Percentiles rank a stretch among this genome's conserved stretches.
Conservation (phyloP, 2,113 vertebrate genomes). For the Bostrychus sinensis region DNA sequence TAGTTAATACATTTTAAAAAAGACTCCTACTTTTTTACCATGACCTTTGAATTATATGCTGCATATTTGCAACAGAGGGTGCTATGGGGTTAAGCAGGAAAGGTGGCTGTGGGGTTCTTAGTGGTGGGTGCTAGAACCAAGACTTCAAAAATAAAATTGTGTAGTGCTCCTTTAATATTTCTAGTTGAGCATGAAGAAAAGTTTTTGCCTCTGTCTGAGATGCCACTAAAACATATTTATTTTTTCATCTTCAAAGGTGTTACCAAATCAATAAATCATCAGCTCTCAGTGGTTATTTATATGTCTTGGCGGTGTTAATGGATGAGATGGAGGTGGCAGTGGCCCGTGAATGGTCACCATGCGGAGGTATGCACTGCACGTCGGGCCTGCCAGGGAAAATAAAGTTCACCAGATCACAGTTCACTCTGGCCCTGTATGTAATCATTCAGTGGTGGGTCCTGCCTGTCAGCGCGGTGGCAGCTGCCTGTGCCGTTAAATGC, state of each 20-base stretch:
- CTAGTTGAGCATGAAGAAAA: conserved; percentile 9
- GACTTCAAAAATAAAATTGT: not conserved
- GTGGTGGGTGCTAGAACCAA: not conserved
- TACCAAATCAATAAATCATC: conserved; percentile 69
- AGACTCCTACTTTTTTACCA: too few species aligned
- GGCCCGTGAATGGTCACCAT: conserved; percentile 34
- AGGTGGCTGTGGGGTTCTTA: too few species aligned
- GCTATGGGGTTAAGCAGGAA: too few species aligned
- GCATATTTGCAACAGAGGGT: too few species aligned
- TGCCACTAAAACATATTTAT: conserved; percentile 58
- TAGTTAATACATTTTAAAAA: too few species aligned
- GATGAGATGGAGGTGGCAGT: conserved; percentile 50
- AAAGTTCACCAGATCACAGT: conserved; percentile 82
- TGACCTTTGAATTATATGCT: too few species aligned
- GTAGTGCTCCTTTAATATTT: not conserved
- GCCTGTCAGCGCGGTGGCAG: conserved; percentile 74
- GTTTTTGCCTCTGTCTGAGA: conserved; percentile 28
- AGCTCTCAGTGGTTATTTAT: conserved; percentile 48
- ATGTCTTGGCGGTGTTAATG: conserved; percentile 63
- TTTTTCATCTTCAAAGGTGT: conserved; percentile 69
- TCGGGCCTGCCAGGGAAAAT: conserved; percentile 78
- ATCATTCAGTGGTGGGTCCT: conserved; percentile 77
- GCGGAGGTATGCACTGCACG: conserved; percentile 69
- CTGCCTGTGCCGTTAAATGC: conserved; percentile 67
- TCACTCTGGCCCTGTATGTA: conserved; percentile 72